These are phyloP conservation scores for Colossoma macropomum DNA, from an alignment of 2,113 vertebrate genomes.

Conservation along the genomic window DNA sequence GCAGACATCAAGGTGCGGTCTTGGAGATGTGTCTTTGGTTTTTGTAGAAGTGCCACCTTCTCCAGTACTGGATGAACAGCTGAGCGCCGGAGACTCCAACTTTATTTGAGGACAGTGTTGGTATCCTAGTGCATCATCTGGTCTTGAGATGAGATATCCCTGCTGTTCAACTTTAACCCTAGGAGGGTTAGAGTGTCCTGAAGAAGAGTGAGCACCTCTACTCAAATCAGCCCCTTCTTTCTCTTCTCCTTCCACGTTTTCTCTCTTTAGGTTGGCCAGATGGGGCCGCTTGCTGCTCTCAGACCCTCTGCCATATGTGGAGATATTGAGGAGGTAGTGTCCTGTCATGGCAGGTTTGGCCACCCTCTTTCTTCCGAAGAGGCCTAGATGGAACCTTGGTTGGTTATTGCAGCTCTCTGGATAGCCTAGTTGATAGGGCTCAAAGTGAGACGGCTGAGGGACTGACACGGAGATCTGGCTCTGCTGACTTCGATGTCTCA, in stretches of 20 bases:
- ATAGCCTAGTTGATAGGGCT: constrained; percentile 70
- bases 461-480: constrained; percentile 69
- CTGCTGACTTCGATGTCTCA: constrained; percentile 83
- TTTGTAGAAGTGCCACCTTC: constrained; percentile 64
- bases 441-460: constrained; percentile 75
- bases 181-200: constrained; percentile 49
- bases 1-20: constrained; percentile 76
- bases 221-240: constrained; percentile 55
- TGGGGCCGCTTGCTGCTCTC: constrained; percentile 84
- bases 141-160: constrained; percentile 57
- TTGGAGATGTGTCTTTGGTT: constrained; percentile 82
- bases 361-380: constrained; percentile 83
- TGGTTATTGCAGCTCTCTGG: constrained; percentile 69
- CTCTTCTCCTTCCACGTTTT: constrained; percentile 70
- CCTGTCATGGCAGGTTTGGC: constrained; percentile 94
- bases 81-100: constrained; percentile 61
- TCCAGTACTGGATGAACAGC: constrained; percentile 63
- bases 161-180: constrained; percentile 73
- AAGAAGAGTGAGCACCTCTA: constrained; percentile 58
- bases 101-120: constrained; percentile 65
- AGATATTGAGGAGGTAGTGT: constrained; percentile 96
- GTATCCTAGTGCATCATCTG: constrained; percentile 39
- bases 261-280: constrained; percentile 69
- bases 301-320: constrained; percentile 91
- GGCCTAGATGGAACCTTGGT: constrained; percentile 83